Conservation (phyloP, 2,888 invertebrate genomes). For the Oligia strigilis region DNA sequence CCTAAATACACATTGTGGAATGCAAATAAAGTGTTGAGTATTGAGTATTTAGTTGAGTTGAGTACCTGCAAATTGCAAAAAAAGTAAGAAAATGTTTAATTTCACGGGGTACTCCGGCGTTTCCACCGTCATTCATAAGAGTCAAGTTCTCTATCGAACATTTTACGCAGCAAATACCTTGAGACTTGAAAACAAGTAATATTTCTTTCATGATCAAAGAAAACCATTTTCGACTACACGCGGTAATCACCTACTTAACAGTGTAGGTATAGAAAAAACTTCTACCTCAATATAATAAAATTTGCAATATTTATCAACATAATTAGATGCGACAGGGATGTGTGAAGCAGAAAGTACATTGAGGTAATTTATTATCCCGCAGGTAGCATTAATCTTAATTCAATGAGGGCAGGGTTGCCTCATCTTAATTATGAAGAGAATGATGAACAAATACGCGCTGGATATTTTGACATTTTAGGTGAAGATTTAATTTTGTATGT, state of each 20-base stretch:
- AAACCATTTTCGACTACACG: background rate
- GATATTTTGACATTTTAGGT: slow-evolving; percentile 24
- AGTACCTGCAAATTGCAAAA: too few species aligned
- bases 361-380: slow-evolving; percentile 60
- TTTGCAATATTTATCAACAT: slow-evolving; percentile 60
- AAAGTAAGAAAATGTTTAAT: background rate
- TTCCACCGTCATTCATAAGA: background rate
- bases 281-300: slow-evolving; percentile 37
- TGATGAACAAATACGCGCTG: slow-evolving; percentile 11
- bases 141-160: background rate
- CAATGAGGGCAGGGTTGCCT: slow-evolving; percentile 46
- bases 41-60: too few species aligned
- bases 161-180: background rate
- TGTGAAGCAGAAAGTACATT: slow-evolving; percentile 58
- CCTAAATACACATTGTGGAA: too few species aligned
- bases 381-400: slow-evolving; percentile 66
- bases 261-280: background rate
- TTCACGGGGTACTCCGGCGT: background rate
- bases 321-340: slow-evolving; percentile 58
- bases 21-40: too few species aligned
- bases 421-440: slow-evolving; percentile 27
- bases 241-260: slow-evolving; percentile 1
- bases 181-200: background rate
- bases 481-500: slow-evolving; percentile 8
- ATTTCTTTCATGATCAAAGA: background rate